These are phyloP conservation scores for Diuraphis noxia DNA, from an alignment of 1,140 invertebrate species.

Conservation along the genomic window DNA sequence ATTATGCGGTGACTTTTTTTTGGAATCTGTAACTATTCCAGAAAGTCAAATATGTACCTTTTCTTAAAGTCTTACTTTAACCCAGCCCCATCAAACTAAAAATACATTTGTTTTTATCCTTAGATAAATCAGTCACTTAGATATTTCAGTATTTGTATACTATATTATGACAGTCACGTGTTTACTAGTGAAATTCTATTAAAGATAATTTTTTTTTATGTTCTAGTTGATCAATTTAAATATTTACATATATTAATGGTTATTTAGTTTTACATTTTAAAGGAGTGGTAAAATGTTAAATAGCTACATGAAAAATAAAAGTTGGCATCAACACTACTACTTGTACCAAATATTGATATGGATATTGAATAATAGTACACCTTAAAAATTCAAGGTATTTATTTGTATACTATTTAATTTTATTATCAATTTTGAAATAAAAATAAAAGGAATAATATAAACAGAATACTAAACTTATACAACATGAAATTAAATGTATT, in stretches of 20 bases:
- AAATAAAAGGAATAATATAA: slow-evolving; percentile 37
- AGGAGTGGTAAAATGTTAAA: background rate
- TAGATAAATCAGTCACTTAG: too few species aligned
- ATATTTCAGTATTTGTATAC: too few species aligned
- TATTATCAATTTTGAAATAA: background rate
- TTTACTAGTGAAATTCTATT: background rate
- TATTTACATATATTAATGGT: background rate
- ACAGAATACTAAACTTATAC: slow-evolving; percentile 8
- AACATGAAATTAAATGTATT: slow-evolving; percentile 34
- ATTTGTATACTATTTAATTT: background rate
- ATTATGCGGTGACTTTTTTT: too few species aligned
- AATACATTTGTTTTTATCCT: too few species aligned
- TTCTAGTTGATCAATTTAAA: background rate
- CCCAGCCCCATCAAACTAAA: too few species aligned
- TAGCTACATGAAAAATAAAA: background rate
- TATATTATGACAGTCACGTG: background rate
- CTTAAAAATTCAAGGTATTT: background rate
- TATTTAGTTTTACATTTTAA: background rate
- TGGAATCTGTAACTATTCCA: too few species aligned
- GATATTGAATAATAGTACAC: background rate
- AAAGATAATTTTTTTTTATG: background rate
- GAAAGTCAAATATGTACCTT: too few species aligned
- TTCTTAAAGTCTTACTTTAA: too few species aligned
- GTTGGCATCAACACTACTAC: background rate
- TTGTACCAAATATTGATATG: too few species aligned